phyloP scores from a whole-genome alignment of 2,888 invertebrate species.

The Drosophila borealis region DNA sequence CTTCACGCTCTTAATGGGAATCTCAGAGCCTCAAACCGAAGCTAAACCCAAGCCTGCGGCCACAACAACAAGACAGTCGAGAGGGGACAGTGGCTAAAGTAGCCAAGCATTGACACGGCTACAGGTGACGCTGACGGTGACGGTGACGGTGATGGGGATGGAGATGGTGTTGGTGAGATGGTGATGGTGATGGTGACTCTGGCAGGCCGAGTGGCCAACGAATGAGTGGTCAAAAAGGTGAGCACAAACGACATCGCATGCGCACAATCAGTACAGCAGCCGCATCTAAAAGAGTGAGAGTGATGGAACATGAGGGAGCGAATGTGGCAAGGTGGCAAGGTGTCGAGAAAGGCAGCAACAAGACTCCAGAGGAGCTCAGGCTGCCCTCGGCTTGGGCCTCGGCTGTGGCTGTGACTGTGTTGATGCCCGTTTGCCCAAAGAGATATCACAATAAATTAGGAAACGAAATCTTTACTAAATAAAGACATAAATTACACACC shows the following conservation, averaged over 20 bases:
- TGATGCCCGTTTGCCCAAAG: slow-evolving; percentile 76
- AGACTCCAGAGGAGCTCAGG: slow-evolving; percentile 26
- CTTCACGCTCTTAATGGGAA: slow-evolving; percentile 85
- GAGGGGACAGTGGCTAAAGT: slow-evolving; percentile 71
- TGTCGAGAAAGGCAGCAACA: slow-evolving; percentile 60
- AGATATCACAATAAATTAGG: slow-evolving; percentile 84
- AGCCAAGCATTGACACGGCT: slow-evolving; percentile 62
- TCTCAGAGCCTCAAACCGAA: slow-evolving; percentile 18
- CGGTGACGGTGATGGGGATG: slow-evolving; percentile 31
- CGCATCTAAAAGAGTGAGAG: slow-evolving; percentile 42
- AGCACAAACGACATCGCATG: slow-evolving; percentile 83
- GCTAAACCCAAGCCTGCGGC: slow-evolving; percentile 17
- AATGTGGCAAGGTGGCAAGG: slow-evolving; percentile 55
- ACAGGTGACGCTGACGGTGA: slow-evolving; percentile 52
- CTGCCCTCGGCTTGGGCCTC: background rate
- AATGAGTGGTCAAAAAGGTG: slow-evolving; percentile 82
- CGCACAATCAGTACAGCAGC: slow-evolving; percentile 74
- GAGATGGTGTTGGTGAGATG: background rate
- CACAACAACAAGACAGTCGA: slow-evolving; percentile 10
- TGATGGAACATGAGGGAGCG: slow-evolving; percentile 9
- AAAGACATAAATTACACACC: slow-evolving; percentile 84
- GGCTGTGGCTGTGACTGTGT: slow-evolving; percentile 4
- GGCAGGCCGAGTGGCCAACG: slow-evolving; percentile 45
- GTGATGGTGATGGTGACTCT: slow-evolving; percentile 23
- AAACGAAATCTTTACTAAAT: slow-evolving; percentile 84